A percentile compares a stretch with the other conserved stretches of the same genome.
These are phyloP conservation scores for Platynereis dumerilii DNA, from an alignment of 2,888 invertebrate genomes.

Conservation along the genomic window DNA sequence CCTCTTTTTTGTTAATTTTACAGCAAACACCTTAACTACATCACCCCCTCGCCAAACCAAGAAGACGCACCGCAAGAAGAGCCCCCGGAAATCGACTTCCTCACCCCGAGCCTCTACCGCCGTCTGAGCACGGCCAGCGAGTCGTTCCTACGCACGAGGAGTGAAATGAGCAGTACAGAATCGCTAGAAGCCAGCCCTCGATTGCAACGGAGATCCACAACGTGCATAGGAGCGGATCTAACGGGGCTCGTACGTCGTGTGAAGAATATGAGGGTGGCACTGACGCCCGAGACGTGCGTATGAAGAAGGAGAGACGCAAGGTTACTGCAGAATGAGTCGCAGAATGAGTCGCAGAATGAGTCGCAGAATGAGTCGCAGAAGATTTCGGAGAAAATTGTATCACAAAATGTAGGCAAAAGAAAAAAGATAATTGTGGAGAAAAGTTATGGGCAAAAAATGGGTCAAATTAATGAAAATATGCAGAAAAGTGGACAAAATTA, in stretches of 20 bases:
- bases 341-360: too few relatives aligned
- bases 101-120: constrained; percentile 19
- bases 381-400: too few relatives aligned
- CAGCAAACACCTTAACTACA: constrained; percentile 51
- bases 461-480: too few relatives aligned
- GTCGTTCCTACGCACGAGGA: constrained; percentile 7
- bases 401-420: too few relatives aligned
- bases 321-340: too few relatives aligned
- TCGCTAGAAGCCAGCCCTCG: constrained; percentile 14
- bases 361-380: too few relatives aligned
- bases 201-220: constrained; percentile 31
- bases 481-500: too few relatives aligned
- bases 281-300: constrained; percentile 54
- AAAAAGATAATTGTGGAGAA: too few relatives aligned
- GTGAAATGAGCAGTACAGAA: constrained; percentile 23
- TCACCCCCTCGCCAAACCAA: constrained; percentile 44
- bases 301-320: neutral
- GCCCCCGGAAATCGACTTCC: constrained; percentile 10
- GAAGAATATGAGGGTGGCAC: constrained; percentile 54
- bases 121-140: constrained; percentile 15
- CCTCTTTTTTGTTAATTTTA: too few relatives aligned
- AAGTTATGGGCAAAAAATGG: too few relatives aligned
- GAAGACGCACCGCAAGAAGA: constrained; percentile 29
- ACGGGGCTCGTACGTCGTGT: constrained; percentile 51
- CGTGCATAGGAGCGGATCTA: constrained; percentile 51